Evolutionary conservation across 2,888 invertebrate species (phyloP).

Genomic region (Torymus texanus): DNA sequence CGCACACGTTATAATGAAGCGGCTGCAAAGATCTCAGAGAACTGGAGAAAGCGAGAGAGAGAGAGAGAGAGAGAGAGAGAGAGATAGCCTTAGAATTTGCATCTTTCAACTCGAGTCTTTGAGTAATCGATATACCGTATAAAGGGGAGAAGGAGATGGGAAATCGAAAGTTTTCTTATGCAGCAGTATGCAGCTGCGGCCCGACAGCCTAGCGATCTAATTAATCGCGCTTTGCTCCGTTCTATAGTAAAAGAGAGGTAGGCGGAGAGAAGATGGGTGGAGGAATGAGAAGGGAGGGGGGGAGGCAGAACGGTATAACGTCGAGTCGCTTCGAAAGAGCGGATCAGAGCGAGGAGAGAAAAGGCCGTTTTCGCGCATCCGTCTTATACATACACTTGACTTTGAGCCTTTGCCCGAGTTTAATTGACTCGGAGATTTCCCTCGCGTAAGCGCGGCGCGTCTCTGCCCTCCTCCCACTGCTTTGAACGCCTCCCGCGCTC

Average conservation of each 20-base stretch:
- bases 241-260: not conserved
- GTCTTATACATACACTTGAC: conserved; percentile 33
- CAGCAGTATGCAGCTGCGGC: not conserved
- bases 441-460: conserved; percentile 24
- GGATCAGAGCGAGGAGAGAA: not conserved
- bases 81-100: too few species aligned
- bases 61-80: too few species aligned
- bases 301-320: not conserved
- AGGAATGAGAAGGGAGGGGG: not conserved
- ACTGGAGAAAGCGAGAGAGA: too few species aligned
- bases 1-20: conserved; percentile 28
- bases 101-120: conserved; percentile 10
- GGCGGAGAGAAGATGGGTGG: not conserved
- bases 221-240: conserved; percentile 12
- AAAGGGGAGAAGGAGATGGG: not conserved
- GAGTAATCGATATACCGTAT: conserved; percentile 31
- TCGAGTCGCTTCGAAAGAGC: too few species aligned
- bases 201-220: conserved; percentile 13
- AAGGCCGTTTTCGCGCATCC: conserved; percentile 19
- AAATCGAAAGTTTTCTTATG: not conserved
- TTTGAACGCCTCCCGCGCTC: not conserved
- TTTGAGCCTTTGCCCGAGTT: conserved; percentile 36
- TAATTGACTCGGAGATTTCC: conserved; percentile 50
- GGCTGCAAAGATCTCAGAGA: too few species aligned
- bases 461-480: not conserved